A percentile compares a stretch with the other conserved stretches of the same genome.
phyloP scores from a whole-genome alignment of 2,113 vertebrate genomes.

The Lycocorax pyrrhopterus region DNA sequence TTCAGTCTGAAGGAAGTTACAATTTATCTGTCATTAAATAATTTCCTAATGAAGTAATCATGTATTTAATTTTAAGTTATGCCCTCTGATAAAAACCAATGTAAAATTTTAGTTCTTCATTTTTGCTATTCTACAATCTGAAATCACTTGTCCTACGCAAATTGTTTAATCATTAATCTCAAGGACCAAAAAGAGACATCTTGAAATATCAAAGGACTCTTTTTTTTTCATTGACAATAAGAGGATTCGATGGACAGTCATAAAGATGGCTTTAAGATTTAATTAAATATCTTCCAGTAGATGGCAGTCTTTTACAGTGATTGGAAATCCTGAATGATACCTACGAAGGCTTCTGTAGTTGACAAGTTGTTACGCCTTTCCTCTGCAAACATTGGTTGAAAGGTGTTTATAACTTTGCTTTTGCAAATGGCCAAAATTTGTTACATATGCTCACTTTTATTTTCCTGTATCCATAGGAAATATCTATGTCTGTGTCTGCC shows the following conservation, averaged over 20 bases:
- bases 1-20: background rate
- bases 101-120: background rate
- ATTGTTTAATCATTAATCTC: background rate
- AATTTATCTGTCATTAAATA: background rate
- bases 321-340: background rate
- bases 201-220: background rate
- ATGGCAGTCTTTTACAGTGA: slow-evolving; percentile 53
- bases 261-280: background rate
- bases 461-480: background rate
- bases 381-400: background rate
- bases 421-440: background rate
- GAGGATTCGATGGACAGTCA: background rate
- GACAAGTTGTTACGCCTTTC: background rate
- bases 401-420: background rate
- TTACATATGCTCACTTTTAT: background rate
- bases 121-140: background rate
- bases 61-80: background rate
- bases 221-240: background rate
- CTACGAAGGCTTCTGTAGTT: background rate
- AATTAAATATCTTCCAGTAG: slow-evolving; percentile 43
- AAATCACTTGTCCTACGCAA: background rate
- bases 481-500: background rate
- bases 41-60: background rate
- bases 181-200: background rate
- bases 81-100: background rate